These are phyloP conservation scores for Mallateleia sp. DNA, from an alignment of 2,888 invertebrate genomes.

Conservation along the genomic window DNA sequence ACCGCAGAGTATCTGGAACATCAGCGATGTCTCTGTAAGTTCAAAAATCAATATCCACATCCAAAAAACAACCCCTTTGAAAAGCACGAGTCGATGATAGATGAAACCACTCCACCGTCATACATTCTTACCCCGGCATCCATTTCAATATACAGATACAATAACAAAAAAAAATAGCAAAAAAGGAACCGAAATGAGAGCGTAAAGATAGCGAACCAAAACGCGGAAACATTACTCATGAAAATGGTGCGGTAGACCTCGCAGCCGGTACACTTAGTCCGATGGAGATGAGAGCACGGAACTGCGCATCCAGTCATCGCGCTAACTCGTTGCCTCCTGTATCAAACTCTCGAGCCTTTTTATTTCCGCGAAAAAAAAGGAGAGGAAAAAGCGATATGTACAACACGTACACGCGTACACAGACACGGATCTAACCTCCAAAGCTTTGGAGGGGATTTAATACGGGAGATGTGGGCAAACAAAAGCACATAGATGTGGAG, in stretches of 20 bases:
- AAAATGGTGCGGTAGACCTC: conserved; percentile 73
- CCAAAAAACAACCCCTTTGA: conserved; percentile 1
- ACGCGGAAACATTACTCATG: conserved; percentile 71
- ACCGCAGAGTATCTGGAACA: conserved; percentile 91
- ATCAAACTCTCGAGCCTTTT: conserved; percentile 67
- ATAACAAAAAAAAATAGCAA: conserved; percentile 47
- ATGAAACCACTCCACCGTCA: background rate
- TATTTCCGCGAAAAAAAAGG: conserved; percentile 54
- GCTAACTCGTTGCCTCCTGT: conserved; percentile 68
- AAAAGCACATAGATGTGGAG: conserved; percentile 81
- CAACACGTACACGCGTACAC: conserved; percentile 56
- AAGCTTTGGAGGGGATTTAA: conserved; percentile 83
- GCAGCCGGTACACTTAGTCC: conserved; percentile 69
- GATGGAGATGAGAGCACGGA: conserved; percentile 71
- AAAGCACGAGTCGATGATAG: conserved; percentile 14
- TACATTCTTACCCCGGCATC: conserved; percentile 29
- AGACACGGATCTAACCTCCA: conserved; percentile 45
- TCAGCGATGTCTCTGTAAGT: conserved; percentile 92
- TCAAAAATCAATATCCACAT: conserved; percentile 63
- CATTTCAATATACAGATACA: conserved; percentile 67
- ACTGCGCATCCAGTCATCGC: conserved; percentile 73
- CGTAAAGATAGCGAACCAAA: conserved; percentile 64
- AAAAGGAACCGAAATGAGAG: conserved; percentile 55
- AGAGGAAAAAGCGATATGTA: conserved; percentile 54
- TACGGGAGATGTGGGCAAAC: conserved; percentile 89